Evolutionary conservation across 92 coral and sea anemone species (phyloP).

Genomic region (Bergia puertoricense): DNA sequence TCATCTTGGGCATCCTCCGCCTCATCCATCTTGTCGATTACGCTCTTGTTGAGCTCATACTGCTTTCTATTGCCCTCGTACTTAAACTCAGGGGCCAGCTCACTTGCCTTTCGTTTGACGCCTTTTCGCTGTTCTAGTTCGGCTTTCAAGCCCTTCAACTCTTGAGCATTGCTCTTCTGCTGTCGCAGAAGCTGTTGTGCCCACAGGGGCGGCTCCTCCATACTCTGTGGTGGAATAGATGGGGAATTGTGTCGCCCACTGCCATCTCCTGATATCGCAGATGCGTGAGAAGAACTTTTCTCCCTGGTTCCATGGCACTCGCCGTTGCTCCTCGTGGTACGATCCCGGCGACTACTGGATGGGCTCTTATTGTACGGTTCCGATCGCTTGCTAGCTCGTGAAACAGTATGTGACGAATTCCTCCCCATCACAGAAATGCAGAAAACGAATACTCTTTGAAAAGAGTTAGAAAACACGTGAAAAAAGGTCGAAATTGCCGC

Average conservation of each 20-base stretch:
- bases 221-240: too few species aligned
- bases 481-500: too few species aligned
- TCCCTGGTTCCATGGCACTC: too few species aligned
- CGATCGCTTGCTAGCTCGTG: conserved; percentile 18
- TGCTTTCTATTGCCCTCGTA: conserved; percentile 57
- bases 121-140: too few species aligned
- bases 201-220: too few species aligned
- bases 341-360: too few species aligned
- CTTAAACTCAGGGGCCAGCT: conserved; percentile 42
- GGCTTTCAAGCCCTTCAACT: too few species aligned
- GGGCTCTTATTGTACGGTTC: conserved; percentile 41
- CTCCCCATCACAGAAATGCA: conserved; percentile 12
- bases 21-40: conserved; percentile 38
- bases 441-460: not conserved
- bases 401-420: conserved; percentile 21
- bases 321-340: too few species aligned
- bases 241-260: conserved; percentile 8
- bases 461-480: too few species aligned
- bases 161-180: too few species aligned
- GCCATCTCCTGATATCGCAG: conserved; percentile 4
- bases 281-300: conserved; percentile 24
- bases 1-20: conserved; percentile 37
- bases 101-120: too few species aligned
- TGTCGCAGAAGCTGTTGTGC: too few species aligned
- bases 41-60: conserved; percentile 42